These are phyloP conservation scores for Anguilla anguilla DNA, from an alignment of 2,797 vertebrate species.

Conservation along the genomic window DNA sequence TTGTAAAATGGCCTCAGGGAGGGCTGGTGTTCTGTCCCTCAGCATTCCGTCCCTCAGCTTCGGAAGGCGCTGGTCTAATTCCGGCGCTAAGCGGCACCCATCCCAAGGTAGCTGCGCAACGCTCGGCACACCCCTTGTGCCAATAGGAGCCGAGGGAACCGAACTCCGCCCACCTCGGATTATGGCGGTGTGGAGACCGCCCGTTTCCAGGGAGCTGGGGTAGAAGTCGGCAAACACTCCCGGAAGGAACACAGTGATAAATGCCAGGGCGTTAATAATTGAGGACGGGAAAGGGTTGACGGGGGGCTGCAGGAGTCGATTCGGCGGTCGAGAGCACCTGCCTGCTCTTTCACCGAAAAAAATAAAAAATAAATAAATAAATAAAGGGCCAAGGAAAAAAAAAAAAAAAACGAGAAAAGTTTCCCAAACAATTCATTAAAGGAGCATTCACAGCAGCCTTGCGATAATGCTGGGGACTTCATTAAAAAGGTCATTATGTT, in stretches of 20 bases:
- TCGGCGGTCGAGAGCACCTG: slow-evolving; percentile 54
- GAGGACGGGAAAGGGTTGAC: slow-evolving; percentile 52
- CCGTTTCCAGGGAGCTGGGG: slow-evolving; percentile 64
- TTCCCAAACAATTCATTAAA: slow-evolving; percentile 32
- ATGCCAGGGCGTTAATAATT: slow-evolving; percentile 67
- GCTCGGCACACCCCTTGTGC: slow-evolving; percentile 64
- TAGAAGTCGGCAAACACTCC: slow-evolving; percentile 52
- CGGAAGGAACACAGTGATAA: slow-evolving; percentile 63
- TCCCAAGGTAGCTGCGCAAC: slow-evolving; percentile 59
- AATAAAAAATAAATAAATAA: too few relatives aligned
- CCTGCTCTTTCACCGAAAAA: slow-evolving; percentile 37
- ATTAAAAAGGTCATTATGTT: slow-evolving; percentile 22
- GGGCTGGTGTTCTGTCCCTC: slow-evolving; percentile 22
- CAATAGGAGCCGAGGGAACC: slow-evolving; percentile 65
- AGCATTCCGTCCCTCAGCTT: slow-evolving; percentile 52
- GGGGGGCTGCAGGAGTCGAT: slow-evolving; percentile 56
- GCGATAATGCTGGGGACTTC: slow-evolving; percentile 23
- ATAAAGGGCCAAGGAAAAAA: slow-evolving; percentile 2
- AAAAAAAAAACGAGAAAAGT: not conserved
- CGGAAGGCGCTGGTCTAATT: slow-evolving; percentile 57
- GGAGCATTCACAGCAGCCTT: slow-evolving; percentile 10
- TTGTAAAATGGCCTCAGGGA: slow-evolving; percentile 16
- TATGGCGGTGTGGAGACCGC: slow-evolving; percentile 58
- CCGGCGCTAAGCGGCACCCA: slow-evolving; percentile 61
- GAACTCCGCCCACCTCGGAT: slow-evolving; percentile 58